Base-by-base conservation (phyloP, 2,797 vertebrate species). In the Antennarius maculatus region DNA sequence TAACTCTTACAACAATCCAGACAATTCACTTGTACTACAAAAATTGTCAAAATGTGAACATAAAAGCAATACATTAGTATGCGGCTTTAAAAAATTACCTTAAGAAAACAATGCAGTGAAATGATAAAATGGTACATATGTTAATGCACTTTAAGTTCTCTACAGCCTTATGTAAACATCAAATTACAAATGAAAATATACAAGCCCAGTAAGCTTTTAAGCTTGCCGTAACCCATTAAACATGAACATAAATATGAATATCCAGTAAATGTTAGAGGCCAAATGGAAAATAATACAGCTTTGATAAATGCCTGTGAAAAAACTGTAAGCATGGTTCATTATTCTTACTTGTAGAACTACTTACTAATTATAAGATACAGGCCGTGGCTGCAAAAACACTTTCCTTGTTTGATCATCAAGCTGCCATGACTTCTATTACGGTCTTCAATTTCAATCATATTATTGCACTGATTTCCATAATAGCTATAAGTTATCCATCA, bases 401-500 rank as follows among this genome's bases (percentile, higher is more conserved):
- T 75, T 53, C 52, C 56, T 60, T 41, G 28, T 76, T 81, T 57
- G 58, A 54, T 52, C 57, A 79, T 71, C 73, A 54, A 23, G 28
- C 41, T 41, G 43, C 62, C 60, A 67, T 77, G 82, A 73, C 80
- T 81, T 68, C 61, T 37, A 59, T 72, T 79, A 76, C 45, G 61
- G 37, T 55, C 29, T 59, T 76, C 74, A 66, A 57, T 70, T 74
- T 79, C 64, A 70, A 76, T 83, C 49, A 78, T 51, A 71, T 64
- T 16, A 39, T 62, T 76, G 66, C 57, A 56, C 51, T 49, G 17
- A 76, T 84, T 79, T 76, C 51, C 50, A 56, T 69, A 79, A 76
- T 54, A 73, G 58, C 59, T 54, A 14, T 42, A 65, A 23, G 50
- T 68, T 74, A 67, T 76, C 67, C 39, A 82, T 75, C 62, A 71